A percentile compares a stretch with the other conserved stretches of the same genome.
These are phyloP conservation scores for Apodemia duryi DNA, from an alignment of 2,888 invertebrate species.

Conservation along the genomic window DNA sequence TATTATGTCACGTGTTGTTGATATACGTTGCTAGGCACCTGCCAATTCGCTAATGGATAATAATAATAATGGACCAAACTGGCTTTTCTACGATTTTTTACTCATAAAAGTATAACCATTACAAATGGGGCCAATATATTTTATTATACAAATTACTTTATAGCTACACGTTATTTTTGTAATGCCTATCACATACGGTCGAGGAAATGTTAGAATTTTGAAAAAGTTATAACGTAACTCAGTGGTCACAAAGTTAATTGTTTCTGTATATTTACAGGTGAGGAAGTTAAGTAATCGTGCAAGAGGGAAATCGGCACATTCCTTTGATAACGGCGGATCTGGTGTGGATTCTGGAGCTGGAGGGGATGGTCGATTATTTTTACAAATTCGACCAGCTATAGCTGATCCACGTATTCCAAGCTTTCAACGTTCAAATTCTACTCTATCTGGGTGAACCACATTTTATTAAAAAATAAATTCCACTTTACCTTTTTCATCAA, in stretches of 20 bases:
- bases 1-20: neutral
- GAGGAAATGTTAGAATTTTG: constrained; percentile 64
- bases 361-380: constrained; percentile 62
- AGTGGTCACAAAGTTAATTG: neutral
- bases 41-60: constrained; percentile 44
- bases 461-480: constrained; percentile 32
- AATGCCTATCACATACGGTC: constrained; percentile 68
- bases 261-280: constrained; percentile 42
- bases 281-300: constrained; percentile 69
- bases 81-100: constrained; percentile 66
- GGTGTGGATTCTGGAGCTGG: constrained; percentile 48
- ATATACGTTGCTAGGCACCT: constrained; percentile 19
- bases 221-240: neutral
- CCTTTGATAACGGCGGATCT: constrained; percentile 58
- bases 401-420: constrained; percentile 54
- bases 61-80: constrained; percentile 68
- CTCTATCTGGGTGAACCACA: constrained; percentile 56
- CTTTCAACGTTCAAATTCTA: constrained; percentile 73
- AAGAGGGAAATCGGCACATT: constrained; percentile 71
- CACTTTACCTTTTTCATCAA: constrained; percentile 26
- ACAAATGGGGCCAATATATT: constrained; percentile 55
- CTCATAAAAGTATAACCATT: constrained; percentile 40
- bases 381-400: constrained; percentile 70
- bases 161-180: constrained; percentile 38
- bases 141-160: constrained; percentile 38